Evolutionary conservation across 1,140 invertebrate genomes (phyloP).

Genomic region (Cardiocondyla obscurior): DNA sequence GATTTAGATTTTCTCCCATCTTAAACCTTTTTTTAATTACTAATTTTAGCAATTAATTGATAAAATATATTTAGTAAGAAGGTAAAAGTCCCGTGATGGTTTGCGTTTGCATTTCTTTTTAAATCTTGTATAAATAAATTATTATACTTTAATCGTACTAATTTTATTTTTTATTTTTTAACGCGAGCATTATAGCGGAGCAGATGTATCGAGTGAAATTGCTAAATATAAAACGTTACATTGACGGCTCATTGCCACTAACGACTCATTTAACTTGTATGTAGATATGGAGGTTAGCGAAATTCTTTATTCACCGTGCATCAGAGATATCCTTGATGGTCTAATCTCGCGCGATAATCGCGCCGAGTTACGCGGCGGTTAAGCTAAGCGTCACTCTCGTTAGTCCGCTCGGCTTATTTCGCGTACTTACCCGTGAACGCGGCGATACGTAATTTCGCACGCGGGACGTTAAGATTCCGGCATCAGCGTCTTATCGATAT

Average conservation of each 20-base stretch:
- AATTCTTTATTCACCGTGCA: not conserved
- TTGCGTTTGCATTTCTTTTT: not conserved
- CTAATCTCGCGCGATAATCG: conserved; percentile 4
- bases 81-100: not conserved
- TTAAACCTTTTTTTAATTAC: not conserved
- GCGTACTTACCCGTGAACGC: not conserved
- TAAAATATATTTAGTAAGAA: not conserved
- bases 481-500: conserved; percentile 2
- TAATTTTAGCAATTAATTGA: not conserved
- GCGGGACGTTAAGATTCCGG: not conserved
- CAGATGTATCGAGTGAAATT: not conserved
- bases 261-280: not conserved
- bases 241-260: not conserved
- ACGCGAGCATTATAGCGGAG: not conserved
- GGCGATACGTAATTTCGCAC: conserved; percentile 23
- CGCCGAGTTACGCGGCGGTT: not conserved
- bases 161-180: no score
- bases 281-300: not conserved
- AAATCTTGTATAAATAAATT: not conserved
- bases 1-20: not conserved
- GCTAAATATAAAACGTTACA: not conserved
- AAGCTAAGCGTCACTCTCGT: not conserved
- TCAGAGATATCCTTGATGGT: not conserved
- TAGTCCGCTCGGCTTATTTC: not conserved
- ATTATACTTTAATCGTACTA: not conserved